These are phyloP conservation scores for Porites cylindrica DNA, from an alignment of 92 coral and sea anemone species.

Conservation along the genomic window DNA sequence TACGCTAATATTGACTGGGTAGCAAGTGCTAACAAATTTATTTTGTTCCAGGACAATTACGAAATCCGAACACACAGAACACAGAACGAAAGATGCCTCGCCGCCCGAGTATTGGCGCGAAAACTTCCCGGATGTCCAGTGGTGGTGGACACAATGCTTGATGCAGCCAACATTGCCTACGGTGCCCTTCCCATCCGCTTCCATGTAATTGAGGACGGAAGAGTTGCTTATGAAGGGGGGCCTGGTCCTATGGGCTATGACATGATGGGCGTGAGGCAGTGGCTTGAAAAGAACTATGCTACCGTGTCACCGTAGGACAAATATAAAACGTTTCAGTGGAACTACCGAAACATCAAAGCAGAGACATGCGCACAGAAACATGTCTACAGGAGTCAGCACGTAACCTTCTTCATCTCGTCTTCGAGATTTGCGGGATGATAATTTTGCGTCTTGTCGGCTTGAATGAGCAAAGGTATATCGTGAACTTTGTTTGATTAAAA, in stretches of 20 bases:
- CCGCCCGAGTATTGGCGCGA: slow-evolving; percentile 74
- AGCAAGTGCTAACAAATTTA: neutral
- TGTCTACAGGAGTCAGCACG: neutral
- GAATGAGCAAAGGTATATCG: neutral
- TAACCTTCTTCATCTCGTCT: neutral
- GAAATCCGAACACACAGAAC: slow-evolving; percentile 80
- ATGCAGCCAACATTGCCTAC: slow-evolving; percentile 89
- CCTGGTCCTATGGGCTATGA: slow-evolving; percentile 94
- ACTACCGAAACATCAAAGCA: neutral
- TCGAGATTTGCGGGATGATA: neutral
- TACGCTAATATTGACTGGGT: neutral
- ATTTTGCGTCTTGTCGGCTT: no score
- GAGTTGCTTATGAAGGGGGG: slow-evolving; percentile 87
- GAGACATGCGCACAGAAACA: neutral
- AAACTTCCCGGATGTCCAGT: slow-evolving; percentile 78
- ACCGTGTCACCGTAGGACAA: neutral
- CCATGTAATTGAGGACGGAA: slow-evolving; percentile 73
- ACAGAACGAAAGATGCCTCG: slow-evolving; percentile 76
- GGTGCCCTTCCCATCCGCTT: slow-evolving; percentile 94
- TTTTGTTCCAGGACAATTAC: slow-evolving; percentile 77
- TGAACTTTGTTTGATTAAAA: neutral
- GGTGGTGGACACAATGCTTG: slow-evolving; percentile 91
- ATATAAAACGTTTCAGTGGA: neutral
- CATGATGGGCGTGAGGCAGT: slow-evolving; percentile 71
- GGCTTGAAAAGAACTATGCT: slow-evolving; percentile 61